These are phyloP conservation scores for Drosophila ezoana DNA, from an alignment of 2,888 invertebrate species.

Conservation along the genomic window DNA sequence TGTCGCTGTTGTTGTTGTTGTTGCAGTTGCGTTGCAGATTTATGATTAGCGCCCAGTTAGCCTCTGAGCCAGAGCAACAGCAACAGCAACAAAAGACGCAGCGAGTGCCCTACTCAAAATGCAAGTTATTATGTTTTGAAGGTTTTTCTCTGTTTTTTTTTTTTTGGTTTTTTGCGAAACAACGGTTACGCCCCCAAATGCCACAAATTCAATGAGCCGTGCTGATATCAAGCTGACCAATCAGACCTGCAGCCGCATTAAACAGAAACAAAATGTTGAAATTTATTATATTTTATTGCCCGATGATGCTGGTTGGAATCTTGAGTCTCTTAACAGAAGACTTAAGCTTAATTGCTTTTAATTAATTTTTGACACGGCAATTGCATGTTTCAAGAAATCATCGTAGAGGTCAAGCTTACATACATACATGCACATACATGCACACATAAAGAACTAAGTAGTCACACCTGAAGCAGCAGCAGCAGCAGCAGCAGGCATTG, in stretches of 20 bases:
- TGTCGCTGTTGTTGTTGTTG: slow-evolving; percentile 30
- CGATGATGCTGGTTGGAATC: slow-evolving; percentile 27
- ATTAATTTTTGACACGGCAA: slow-evolving; percentile 61
- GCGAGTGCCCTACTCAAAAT: slow-evolving; percentile 75
- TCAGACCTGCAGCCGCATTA: slow-evolving; percentile 38
- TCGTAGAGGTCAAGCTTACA: slow-evolving; percentile 69
- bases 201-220: slow-evolving; percentile 74
- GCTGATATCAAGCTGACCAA: slow-evolving; percentile 63
- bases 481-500: slow-evolving; percentile 29
- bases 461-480: not conserved
- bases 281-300: slow-evolving; percentile 30
- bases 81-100: slow-evolving; percentile 52
- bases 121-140: slow-evolving; percentile 77
- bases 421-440: slow-evolving; percentile 4
- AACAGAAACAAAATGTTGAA: slow-evolving; percentile 37
- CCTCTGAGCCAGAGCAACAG: slow-evolving; percentile 33
- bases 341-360: slow-evolving; percentile 17
- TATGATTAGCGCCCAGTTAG: slow-evolving; percentile 74
- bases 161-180: slow-evolving; percentile 56
- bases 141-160: slow-evolving; percentile 49
- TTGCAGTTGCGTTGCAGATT: slow-evolving; percentile 73
- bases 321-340: not conserved
- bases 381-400: slow-evolving; percentile 59
- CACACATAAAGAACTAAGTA: slow-evolving; percentile 14
- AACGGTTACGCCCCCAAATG: slow-evolving; percentile 71